Evolutionary conservation across 2,113 vertebrate genomes (phyloP).

Genomic region (Xiphorhynchus elegans): DNA sequence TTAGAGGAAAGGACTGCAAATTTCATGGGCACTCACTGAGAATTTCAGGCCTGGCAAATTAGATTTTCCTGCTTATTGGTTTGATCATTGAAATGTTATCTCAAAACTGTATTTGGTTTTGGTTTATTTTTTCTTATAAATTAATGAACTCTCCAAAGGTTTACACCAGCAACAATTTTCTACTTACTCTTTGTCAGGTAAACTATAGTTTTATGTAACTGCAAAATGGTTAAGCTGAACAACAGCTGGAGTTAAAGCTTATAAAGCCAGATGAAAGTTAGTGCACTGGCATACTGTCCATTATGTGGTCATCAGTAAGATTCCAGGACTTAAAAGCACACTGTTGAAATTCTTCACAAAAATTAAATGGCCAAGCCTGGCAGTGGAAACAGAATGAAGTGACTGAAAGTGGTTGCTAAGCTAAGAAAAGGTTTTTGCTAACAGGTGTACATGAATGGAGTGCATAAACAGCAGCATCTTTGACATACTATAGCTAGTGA

Average conservation of each 20-base stretch:
- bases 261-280: not conserved
- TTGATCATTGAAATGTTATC: not conserved
- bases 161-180: not conserved
- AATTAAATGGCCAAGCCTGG: not conserved
- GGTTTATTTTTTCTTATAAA: not conserved
- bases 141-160: not conserved
- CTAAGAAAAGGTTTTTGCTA: not conserved
- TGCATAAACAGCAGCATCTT: not conserved
- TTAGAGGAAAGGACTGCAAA: not conserved
- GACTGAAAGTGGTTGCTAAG: not conserved
- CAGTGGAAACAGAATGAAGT: not conserved
- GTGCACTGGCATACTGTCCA: too few relatives aligned
- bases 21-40: not conserved
- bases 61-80: not conserved
- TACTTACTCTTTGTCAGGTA: not conserved
- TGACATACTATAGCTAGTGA: not conserved
- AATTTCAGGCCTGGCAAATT: not conserved
- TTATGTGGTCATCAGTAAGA: not conserved
- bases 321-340: not conserved
- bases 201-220: not conserved
- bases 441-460: not conserved
- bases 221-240: not conserved
- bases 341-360: not conserved
- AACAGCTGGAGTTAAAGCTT: not conserved
- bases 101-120: not conserved